These are phyloP conservation scores for Astreopora myriophthalma DNA, from an alignment of 64 coral and sea anemone species.

Conservation along the genomic window DNA sequence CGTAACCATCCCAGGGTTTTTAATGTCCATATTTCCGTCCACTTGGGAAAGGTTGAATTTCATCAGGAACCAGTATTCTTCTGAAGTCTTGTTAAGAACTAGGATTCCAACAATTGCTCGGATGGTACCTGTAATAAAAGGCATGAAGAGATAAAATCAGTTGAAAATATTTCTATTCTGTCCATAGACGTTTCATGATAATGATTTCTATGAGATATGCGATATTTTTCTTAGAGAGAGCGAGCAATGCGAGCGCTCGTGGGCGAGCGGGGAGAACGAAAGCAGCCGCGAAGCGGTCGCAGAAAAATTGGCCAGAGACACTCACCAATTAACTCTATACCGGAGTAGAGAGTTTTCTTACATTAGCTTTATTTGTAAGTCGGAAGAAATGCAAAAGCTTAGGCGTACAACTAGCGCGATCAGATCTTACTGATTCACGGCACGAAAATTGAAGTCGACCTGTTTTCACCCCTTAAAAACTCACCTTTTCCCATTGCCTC, in stretches of 20 bases:
- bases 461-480: background rate
- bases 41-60: background rate
- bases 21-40: background rate
- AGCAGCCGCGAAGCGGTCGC: too few species aligned
- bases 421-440: background rate
- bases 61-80: background rate
- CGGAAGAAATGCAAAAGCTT: background rate
- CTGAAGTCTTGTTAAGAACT: background rate
- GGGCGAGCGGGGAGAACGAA: too few species aligned
- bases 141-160: too few species aligned
- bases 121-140: background rate
- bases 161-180: too few species aligned
- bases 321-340: background rate
- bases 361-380: background rate
- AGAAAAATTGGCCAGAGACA: background rate
- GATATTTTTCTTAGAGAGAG: too few species aligned
- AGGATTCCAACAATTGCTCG: background rate
- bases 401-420: background rate
- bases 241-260: too few species aligned
- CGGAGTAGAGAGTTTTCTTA: background rate
- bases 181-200: too few species aligned
- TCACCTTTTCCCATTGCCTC: background rate
- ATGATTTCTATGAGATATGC: too few species aligned
- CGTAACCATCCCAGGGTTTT: background rate
- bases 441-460: background rate